Evolutionary conservation across 2,888 invertebrate species (phyloP).

Genomic region (Amphipoea lucens): DNA sequence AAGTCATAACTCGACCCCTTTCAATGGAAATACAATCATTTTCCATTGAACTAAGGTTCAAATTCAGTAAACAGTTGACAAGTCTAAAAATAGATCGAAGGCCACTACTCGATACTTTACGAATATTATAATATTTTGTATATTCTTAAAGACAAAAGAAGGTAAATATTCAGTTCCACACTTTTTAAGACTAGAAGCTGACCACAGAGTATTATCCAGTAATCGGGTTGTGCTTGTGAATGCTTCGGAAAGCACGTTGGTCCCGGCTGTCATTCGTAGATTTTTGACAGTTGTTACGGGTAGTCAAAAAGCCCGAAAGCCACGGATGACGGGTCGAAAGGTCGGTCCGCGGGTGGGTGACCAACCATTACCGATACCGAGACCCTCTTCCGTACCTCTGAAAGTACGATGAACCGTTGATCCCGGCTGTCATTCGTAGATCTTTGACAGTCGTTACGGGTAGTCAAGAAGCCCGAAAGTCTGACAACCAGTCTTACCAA

Average conservation of each 20-base stretch:
- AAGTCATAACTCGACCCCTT: background rate
- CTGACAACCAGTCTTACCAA: background rate
- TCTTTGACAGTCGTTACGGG: background rate
- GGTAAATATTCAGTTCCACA: background rate
- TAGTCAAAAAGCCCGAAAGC: background rate
- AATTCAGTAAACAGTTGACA: background rate
- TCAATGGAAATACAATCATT: slow-evolving; percentile 8
- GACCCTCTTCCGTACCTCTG: too few relatives aligned
- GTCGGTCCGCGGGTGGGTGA: too few relatives aligned
- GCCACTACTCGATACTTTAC: slow-evolving; percentile 35
- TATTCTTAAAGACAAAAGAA: background rate
- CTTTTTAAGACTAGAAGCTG: background rate
- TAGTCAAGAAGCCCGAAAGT: background rate
- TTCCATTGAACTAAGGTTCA: background rate
- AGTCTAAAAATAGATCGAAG: slow-evolving; percentile 35
- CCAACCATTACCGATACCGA: too few relatives aligned
- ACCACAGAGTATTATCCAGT: background rate
- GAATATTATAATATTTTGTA: slow-evolving; percentile 7
- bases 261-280: background rate
- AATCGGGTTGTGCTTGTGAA: too few relatives aligned
- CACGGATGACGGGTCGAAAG: too few relatives aligned
- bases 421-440: background rate
- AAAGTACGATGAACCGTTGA: background rate
- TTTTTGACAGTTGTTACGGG: background rate
- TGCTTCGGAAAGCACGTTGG: background rate